Percentiles rank a stretch among this genome's conserved stretches.
These are phyloP conservation scores for Drosophila melanogaster DNA, from an alignment of 1,140 invertebrate genomes.

Conservation along the genomic window DNA sequence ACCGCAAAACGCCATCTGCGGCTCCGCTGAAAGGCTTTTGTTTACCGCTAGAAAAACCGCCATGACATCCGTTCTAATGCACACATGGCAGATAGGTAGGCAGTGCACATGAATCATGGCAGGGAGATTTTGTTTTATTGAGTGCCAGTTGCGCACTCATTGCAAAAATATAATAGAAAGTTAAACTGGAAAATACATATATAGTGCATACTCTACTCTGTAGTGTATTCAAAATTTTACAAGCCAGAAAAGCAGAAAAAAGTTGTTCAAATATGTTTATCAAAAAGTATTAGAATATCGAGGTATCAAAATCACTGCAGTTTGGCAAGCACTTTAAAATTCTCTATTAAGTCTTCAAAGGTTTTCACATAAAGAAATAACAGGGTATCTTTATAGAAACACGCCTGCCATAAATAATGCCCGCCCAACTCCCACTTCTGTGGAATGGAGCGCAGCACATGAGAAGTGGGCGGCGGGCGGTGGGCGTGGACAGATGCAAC, in stretches of 20 bases:
- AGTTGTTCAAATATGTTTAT: not conserved
- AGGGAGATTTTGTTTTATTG: conserved; percentile 56
- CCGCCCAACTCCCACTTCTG: conserved; percentile 18
- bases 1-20: conserved; percentile 60
- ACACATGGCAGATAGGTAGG: conserved; percentile 21
- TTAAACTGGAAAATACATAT: not conserved
- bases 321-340: not conserved
- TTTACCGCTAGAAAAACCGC: conserved; percentile 61
- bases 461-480: not conserved
- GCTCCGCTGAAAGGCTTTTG: conserved; percentile 55
- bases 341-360: not conserved
- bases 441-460: not conserved
- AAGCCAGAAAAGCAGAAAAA: not conserved
- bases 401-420: conserved; percentile 39
- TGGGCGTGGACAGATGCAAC: conserved; percentile 46
- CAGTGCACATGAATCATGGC: conserved; percentile 31
- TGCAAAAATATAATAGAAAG: conserved; percentile 40
- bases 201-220: not conserved
- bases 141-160: conserved; percentile 55
- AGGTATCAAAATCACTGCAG: too few species aligned
- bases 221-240: not conserved
- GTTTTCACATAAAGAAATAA: conserved; percentile 6
- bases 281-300: too few species aligned
- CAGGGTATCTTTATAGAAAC: conserved; percentile 18
- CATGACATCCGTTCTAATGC: conserved; percentile 65